Conservation (phyloP, 2,888 invertebrate genomes). For the Eucera pruinosa region DNA sequence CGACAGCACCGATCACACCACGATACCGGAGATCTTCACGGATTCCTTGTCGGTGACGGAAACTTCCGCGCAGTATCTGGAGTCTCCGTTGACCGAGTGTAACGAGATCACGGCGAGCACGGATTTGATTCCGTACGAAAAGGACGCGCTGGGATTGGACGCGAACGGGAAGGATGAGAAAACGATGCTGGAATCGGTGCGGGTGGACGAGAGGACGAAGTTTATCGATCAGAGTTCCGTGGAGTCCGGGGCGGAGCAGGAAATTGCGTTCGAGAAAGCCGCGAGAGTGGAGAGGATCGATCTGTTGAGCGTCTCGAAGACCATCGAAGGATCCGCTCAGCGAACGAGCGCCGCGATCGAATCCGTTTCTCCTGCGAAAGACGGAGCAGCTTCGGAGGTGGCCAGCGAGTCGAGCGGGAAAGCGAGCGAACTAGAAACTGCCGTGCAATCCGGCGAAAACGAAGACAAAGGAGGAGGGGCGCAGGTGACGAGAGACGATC, state of each 20-base stretch:
- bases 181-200: conserved; percentile 51
- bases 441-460: neutral
- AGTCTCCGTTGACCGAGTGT: conserved; percentile 81
- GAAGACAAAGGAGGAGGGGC: no score
- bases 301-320: conserved; percentile 7
- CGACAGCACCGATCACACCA: conserved; percentile 80
- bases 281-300: conserved; percentile 17
- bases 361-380: neutral
- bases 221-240: conserved; percentile 82
- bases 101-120: conserved; percentile 77
- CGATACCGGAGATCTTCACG: conserved; percentile 78
- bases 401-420: neutral
- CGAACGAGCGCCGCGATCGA: neutral
- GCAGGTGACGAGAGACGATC: conserved; percentile 68
- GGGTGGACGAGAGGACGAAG: conserved; percentile 74
- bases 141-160: conserved; percentile 60
- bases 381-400: neutral
- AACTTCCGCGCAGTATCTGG: conserved; percentile 80
- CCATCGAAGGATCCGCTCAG: neutral
- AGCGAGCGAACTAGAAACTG: neutral
- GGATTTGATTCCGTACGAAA: conserved; percentile 79
- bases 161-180: conserved; percentile 18
- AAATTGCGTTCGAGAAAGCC: conserved; percentile 17
- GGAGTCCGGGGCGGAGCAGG: conserved; percentile 79
- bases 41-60: conserved; percentile 81